These are phyloP conservation scores for Podargus strigoides DNA, from an alignment of 2,797 vertebrate genomes.

Conservation along the genomic window DNA sequence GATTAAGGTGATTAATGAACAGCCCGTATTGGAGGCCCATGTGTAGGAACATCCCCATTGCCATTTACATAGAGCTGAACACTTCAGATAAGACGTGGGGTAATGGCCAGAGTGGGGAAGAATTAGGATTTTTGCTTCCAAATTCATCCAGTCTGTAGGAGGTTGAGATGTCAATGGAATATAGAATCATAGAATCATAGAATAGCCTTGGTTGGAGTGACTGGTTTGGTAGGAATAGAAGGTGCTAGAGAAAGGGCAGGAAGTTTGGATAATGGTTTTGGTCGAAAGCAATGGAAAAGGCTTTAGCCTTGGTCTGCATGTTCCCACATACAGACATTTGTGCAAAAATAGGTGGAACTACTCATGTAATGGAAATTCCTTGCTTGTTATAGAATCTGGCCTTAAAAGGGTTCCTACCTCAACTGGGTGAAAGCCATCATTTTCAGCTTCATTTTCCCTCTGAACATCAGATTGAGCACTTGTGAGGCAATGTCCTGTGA, in stretches of 20 bases:
- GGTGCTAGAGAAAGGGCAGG: background rate
- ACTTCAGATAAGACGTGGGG: background rate
- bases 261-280: background rate
- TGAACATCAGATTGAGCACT: background rate
- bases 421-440: background rate
- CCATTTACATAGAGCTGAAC: background rate
- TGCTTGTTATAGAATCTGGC: background rate
- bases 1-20: background rate
- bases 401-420: background rate
- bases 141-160: background rate
- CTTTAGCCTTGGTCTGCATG: background rate
- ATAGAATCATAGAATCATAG: too few species aligned
- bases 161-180: background rate
- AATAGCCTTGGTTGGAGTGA: too few species aligned
- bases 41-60: background rate
- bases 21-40: background rate
- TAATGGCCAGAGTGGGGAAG: background rate
- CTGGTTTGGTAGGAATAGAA: background rate
- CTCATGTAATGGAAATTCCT: background rate
- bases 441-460: constrained; percentile 20
- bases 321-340: background rate
- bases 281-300: background rate
- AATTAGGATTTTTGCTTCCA: background rate
- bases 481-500: constrained; percentile 13
- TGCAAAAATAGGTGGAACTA: background rate